A percentile compares a stretch with the other conserved stretches of the same genome.
Evolutionary conservation across 2,888 invertebrate genomes (phyloP).

Genomic region (Euphydryas editha): DNA sequence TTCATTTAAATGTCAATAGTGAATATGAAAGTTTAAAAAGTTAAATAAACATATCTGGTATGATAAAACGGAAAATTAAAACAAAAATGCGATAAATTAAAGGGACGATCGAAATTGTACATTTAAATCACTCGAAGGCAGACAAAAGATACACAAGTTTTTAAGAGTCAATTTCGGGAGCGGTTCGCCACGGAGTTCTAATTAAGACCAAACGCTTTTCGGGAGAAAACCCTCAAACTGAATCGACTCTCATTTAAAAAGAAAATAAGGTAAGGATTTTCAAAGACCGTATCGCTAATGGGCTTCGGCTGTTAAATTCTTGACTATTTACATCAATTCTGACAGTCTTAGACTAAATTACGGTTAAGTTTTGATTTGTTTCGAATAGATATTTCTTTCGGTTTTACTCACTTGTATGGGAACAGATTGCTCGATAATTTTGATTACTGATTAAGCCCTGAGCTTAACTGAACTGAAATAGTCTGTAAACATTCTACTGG

Average conservation of each 20-base stretch:
- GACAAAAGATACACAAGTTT: conserved; percentile 61
- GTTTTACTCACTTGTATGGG: too few relatives aligned
- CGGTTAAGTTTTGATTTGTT: background rate
- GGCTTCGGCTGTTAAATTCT: conserved; percentile 30
- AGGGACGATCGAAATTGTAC: conserved; percentile 10
- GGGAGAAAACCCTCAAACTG: conserved; percentile 47
- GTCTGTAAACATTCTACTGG: too few relatives aligned
- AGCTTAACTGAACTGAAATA: too few relatives aligned
- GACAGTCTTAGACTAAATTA: background rate
- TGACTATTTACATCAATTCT: background rate
- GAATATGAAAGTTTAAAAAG: too few relatives aligned
- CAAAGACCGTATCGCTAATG: conserved; percentile 47
- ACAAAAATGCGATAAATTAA: conserved; percentile 15
- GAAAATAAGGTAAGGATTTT: conserved; percentile 52
- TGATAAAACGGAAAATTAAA: conserved; percentile 1
- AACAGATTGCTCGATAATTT: too few relatives aligned
- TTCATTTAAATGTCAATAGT: too few relatives aligned
- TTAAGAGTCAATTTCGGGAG: conserved; percentile 63
- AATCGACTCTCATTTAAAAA: conserved; percentile 53
- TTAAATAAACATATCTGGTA: background rate
- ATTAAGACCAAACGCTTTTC: conserved; percentile 58
- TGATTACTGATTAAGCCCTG: too few relatives aligned
- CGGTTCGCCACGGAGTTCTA: conserved; percentile 52
- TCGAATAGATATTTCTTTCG: too few relatives aligned
- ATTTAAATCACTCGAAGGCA: conserved; percentile 26